Evolutionary conservation across 2,797 vertebrate genomes (phyloP), one percentile per base, ranked within the genome.

Genomic region (Moxostoma hubbsi): DNA sequence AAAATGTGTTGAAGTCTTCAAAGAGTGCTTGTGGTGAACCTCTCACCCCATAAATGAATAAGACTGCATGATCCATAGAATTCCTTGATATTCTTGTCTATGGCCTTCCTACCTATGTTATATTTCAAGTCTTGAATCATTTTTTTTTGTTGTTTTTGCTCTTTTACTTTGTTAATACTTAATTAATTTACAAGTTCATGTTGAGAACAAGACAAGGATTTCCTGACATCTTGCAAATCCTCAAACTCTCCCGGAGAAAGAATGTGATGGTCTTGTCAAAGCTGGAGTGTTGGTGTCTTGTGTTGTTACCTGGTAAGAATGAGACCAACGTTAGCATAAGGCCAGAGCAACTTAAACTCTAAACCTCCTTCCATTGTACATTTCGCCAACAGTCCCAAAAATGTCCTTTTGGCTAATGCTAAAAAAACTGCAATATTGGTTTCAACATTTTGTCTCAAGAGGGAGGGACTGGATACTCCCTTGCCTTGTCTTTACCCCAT

Each of bases 41-140:
- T 80, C 63, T 84, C 36, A 82, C 81, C 72, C 85, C 85, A 78
- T 73, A 10, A 76, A 87, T 82, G 11, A 80, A 81, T 64, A 85
- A 77, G 65, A 79, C 72, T 81, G 82, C 83, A 75, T n/a, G 79
- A 91, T 87, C 88, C 79, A 82, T 76, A 62, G 80, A 87, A 81
- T 84, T 88, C 81, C 77, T 88, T 88, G 83, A 45, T 89, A 85
- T 86, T 88, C 57, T 89, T 89, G 89, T 87, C 82, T 92, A 92
- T 92, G 92, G 91, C 89, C 89, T 88, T 91, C 91, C 89, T 92
- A 93, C 90, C 92, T 92, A 90, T 79, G 67, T 81, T 85, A 84
- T 80, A 87, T 66, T 91, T 90, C 80, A 87, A 86, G 88, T 82
- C 70, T 62, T 71, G 53, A 66, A 51, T 74, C 10, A 18, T 89